phyloP scores from a whole-genome alignment of 1,140 invertebrate genomes.

The Chelonus insularis region DNA sequence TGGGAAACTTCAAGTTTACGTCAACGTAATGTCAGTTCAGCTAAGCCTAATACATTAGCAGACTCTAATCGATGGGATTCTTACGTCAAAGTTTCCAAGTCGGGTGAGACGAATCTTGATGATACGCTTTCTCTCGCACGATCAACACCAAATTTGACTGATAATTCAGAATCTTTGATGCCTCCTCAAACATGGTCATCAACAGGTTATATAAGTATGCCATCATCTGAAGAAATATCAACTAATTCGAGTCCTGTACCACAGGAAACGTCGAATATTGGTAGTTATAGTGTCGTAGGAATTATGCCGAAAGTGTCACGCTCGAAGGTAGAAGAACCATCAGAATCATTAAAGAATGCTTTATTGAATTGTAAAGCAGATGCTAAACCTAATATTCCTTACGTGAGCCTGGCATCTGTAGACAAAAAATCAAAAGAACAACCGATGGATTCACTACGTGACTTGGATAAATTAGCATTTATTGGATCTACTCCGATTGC shows the following conservation, averaged over 20 bases:
- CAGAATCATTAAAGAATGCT: slow-evolving; percentile 8
- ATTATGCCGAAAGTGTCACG: slow-evolving; percentile 35
- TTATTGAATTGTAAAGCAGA: slow-evolving; percentile 31
- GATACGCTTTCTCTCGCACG: slow-evolving; percentile 48
- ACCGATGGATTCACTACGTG: slow-evolving; percentile 22
- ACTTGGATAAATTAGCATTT: slow-evolving; percentile 34
- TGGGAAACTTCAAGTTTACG: slow-evolving; percentile 53
- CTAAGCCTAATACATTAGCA: slow-evolving; percentile 28
- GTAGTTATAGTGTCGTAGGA: slow-evolving; percentile 45
- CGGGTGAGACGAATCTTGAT: slow-evolving; percentile 35
- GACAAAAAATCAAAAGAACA: slow-evolving; percentile 39
- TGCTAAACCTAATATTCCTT: slow-evolving; percentile 36
- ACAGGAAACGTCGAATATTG: slow-evolving; percentile 32
- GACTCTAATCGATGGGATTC: slow-evolving; percentile 45
- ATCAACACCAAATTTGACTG: slow-evolving; percentile 53
- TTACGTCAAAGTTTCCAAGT: slow-evolving; percentile 48
- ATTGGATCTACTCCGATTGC: slow-evolving; percentile 25
- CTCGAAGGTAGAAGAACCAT: slow-evolving; percentile 36
- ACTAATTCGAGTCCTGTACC: slow-evolving; percentile 50
- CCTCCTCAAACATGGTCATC: slow-evolving; percentile 54
- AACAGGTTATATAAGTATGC: slow-evolving; percentile 56
- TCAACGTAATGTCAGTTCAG: slow-evolving; percentile 48
- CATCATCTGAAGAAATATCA: slow-evolving; percentile 51
- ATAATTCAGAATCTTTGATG: slow-evolving; percentile 40
- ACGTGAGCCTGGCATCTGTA: slow-evolving; percentile 41